Evolutionary conservation across 2,888 invertebrate species (phyloP).

Genomic region (Fissipunctia ypsillon): DNA sequence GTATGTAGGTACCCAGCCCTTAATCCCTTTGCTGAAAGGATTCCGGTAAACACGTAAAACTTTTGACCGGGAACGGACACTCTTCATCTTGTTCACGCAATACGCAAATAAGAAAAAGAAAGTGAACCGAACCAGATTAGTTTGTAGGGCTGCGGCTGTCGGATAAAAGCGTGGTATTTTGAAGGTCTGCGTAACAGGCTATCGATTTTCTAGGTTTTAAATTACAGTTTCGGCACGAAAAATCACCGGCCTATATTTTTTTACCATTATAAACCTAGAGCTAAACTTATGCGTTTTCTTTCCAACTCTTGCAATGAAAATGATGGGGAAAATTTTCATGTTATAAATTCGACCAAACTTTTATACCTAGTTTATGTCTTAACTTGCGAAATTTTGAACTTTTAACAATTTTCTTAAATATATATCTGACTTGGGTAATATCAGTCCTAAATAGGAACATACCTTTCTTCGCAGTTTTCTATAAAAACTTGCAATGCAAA

Average conservation of each 20-base stretch:
- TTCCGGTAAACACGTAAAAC: slow-evolving; percentile 44
- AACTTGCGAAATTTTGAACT: no score
- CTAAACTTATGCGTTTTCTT: background rate
- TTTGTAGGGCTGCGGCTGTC: slow-evolving; percentile 44
- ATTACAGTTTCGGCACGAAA: background rate
- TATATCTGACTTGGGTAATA: background rate
- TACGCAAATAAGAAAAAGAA: slow-evolving; percentile 34
- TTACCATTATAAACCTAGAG: background rate
- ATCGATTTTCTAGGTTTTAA: slow-evolving; percentile 14
- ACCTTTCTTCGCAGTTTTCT: background rate
- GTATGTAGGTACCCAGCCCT: background rate
- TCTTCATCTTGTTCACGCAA: slow-evolving; percentile 30
- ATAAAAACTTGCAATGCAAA: slow-evolving; percentile 14
- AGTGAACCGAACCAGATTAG: slow-evolving; percentile 18
- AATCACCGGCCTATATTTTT: background rate
- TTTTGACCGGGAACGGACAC: slow-evolving; percentile 38
- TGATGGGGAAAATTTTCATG: background rate
- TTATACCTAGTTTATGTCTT: background rate
- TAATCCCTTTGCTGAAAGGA: slow-evolving; percentile 37
- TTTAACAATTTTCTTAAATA: background rate
- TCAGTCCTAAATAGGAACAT: background rate
- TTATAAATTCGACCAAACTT: background rate
- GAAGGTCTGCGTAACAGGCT: background rate
- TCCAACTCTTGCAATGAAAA: background rate
- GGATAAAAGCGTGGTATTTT: slow-evolving; percentile 16